Percentiles rank a stretch among this genome's conserved stretches.
Evolutionary conservation across 1,140 invertebrate genomes (phyloP).

Genomic region (Pseudomyrmex sp.): DNA sequence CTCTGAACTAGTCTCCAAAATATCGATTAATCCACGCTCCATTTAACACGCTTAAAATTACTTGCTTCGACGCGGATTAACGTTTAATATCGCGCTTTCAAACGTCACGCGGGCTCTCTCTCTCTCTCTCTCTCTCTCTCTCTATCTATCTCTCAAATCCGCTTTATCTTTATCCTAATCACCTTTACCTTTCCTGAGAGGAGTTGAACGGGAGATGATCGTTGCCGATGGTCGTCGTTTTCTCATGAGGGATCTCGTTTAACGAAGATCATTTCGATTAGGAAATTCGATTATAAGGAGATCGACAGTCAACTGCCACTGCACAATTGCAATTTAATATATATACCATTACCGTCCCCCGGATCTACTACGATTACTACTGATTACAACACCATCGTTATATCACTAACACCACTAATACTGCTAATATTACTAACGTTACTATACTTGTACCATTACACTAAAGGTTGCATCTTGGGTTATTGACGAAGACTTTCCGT

Average conservation of each 20-base stretch:
- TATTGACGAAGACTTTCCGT: not conserved
- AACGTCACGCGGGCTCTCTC: not conserved
- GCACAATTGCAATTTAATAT: constrained; percentile 49
- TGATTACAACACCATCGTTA: constrained; percentile 52
- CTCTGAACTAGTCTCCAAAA: constrained; percentile 10
- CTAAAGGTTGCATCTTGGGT: constrained; percentile 13
- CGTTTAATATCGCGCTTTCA: not conserved
- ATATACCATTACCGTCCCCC: constrained; percentile 51
- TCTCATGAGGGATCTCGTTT: not conserved
- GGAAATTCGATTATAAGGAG: constrained; percentile 51
- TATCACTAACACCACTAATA: constrained; percentile 59
- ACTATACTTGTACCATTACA: constrained; percentile 54
- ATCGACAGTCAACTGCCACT: constrained; percentile 73
- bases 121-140: too few species aligned
- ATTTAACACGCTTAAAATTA: constrained; percentile 18
- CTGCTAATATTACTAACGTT: constrained; percentile 57
- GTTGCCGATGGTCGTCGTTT: not conserved
- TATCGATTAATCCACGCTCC: constrained; percentile 26
- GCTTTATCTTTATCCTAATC: constrained; percentile 21
- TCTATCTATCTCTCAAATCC: not conserved
- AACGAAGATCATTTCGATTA: constrained; percentile 29
- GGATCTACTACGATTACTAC: constrained; percentile 68
- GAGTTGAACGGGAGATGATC: not conserved
- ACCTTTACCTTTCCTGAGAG: not conserved
- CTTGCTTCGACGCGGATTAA: constrained; percentile 18